Percentiles rank a stretch among this genome's conserved stretches.
These are phyloP conservation scores for Paracanthobrama guichenoti DNA, from an alignment of 2,113 vertebrate species.

Conservation along the genomic window DNA sequence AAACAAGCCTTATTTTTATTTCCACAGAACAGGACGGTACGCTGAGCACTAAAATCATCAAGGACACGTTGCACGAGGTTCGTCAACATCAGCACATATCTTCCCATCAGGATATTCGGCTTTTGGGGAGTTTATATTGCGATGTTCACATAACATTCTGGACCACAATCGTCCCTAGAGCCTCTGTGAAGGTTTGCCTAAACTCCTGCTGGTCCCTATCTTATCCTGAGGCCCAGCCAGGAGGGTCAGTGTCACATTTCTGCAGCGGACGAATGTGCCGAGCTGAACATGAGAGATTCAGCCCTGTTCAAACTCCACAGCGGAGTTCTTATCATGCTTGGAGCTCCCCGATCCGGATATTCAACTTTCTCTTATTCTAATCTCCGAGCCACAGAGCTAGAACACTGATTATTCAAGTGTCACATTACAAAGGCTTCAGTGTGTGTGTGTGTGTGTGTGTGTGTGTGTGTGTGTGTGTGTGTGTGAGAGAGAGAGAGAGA, in stretches of 20 bases:
- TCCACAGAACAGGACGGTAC: constrained; percentile 21
- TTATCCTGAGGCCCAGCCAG: constrained; percentile 41
- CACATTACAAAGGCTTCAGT: constrained; percentile 35
- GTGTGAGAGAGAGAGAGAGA: not conserved
- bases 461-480: not conserved
- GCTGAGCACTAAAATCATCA: constrained; percentile 23
- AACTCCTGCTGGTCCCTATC: constrained; percentile 35
- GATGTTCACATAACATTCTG: constrained; percentile 29
- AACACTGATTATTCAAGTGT: constrained; percentile 32
- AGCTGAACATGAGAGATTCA: constrained; percentile 16
- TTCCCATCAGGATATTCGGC: constrained; percentile 10
- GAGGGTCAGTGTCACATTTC: constrained; percentile 38
- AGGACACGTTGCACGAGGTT: not conserved
- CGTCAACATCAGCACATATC: constrained; percentile 37
- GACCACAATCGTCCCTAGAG: constrained; percentile 1
- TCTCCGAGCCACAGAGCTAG: constrained; percentile 32
- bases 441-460: constrained; percentile 22
- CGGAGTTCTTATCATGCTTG: constrained; percentile 13
- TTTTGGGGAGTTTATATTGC: constrained; percentile 11
- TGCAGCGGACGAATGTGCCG: constrained; percentile 24
- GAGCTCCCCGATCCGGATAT: constrained; percentile 40
- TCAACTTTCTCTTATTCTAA: constrained; percentile 40
- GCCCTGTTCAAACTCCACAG: constrained; percentile 21
- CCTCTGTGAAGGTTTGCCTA: constrained; percentile 12
- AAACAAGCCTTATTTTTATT: constrained; percentile 44